phyloP scores from a whole-genome alignment of 2,797 vertebrate species.

The Discoglossus pictus region DNA sequence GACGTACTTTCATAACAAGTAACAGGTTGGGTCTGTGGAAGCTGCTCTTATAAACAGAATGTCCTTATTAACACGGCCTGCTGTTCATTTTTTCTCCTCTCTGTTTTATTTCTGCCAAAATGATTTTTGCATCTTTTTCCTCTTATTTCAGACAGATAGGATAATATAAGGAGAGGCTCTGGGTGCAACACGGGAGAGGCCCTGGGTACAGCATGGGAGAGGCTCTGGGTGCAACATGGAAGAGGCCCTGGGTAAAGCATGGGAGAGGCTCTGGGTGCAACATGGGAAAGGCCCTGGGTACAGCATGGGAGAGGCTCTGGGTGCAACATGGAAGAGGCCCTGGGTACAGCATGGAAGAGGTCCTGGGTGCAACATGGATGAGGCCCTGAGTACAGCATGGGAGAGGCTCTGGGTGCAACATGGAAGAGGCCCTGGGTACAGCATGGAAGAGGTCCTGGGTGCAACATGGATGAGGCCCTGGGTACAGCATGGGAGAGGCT shows the following conservation, averaged over 20 bases:
- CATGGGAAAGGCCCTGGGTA: no score
- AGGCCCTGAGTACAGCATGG: background rate
- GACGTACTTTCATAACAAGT: background rate
- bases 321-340: no score
- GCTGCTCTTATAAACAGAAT: constrained; percentile 1
- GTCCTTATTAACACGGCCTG: background rate
- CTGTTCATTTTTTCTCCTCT: background rate
- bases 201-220: constrained; percentile 38
- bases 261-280: no score
- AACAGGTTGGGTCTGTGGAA: constrained; percentile 4
- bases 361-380: constrained; percentile 22
- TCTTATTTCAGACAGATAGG: background rate
- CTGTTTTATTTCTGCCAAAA: constrained; percentile 1
- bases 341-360: constrained; percentile 33
- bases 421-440: no score
- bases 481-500: no score
- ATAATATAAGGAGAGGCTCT: background rate
- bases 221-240: constrained; percentile 21
- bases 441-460: no score
- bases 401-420: no score
- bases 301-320: no score
- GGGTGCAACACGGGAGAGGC: no score
- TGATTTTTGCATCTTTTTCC: constrained; percentile 16
- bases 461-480: no score
- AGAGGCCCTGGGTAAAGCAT: no score